These are phyloP conservation scores for Paratrypauchen microcephalus DNA, from an alignment of 2,797 vertebrate genomes.

Conservation along the genomic window DNA sequence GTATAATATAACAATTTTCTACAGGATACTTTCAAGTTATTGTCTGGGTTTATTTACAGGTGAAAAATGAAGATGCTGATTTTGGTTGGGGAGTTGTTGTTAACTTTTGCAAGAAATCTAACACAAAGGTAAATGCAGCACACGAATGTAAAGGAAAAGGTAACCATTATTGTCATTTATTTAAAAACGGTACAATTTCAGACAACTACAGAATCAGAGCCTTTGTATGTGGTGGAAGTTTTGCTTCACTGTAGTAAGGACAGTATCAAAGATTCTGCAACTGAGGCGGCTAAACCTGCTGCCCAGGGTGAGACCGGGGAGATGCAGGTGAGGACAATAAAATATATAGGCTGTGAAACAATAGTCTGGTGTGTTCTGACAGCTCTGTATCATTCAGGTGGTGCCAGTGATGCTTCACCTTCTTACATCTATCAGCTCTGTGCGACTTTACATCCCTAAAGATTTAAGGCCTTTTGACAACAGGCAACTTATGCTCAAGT, in stretches of 20 bases:
- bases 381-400: conserved; percentile 74
- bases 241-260: conserved; percentile 93
- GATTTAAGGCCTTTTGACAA: conserved; percentile 93
- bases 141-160: neutral
- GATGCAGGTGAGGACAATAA: conserved; percentile 85
- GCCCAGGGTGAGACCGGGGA: conserved; percentile 88
- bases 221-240: conserved; percentile 91
- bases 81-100: conserved; percentile 97
- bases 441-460: conserved; percentile 95
- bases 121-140: conserved; percentile 85
- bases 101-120: conserved; percentile 95
- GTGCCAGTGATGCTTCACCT: conserved; percentile 94
- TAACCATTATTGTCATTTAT: neutral
- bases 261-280: conserved; percentile 90
- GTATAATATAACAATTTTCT: too few relatives aligned
- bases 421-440: conserved; percentile 90
- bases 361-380: neutral
- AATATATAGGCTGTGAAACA: neutral
- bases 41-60: conserved; percentile 66
- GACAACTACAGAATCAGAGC: conserved; percentile 83
- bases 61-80: conserved; percentile 90
- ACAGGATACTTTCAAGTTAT: neutral
- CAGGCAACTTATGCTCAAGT: conserved; percentile 91
- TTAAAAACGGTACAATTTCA: conserved; percentile 53
- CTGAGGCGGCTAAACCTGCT: conserved; percentile 89